Base-by-base conservation (phyloP, 2,888 invertebrate species). In the Nemurella pictetii region DNA sequence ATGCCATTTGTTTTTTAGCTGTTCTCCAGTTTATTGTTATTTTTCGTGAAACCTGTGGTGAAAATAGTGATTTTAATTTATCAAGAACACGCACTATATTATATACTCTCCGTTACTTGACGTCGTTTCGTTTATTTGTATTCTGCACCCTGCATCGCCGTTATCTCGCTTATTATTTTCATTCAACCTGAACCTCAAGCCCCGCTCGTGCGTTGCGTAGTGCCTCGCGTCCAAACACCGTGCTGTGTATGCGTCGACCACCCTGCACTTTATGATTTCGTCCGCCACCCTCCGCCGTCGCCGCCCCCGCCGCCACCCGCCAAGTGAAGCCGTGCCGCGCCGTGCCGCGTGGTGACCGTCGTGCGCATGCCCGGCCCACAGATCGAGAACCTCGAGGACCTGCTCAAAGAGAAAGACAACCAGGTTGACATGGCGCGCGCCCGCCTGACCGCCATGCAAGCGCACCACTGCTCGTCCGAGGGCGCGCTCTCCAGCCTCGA, bases 341-440 rank as follows among this genome's bases (percentile, higher is more conserved):
- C 27, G 27, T 27, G 29, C 7, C 25, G 26, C 25, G 36, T 28
- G 80, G 55, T 27, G 29, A 77, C 28, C 26, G n/a, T n/a, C 55
- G 55, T 72, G 26, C n/a, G 80, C 28, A 12, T 32, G 35, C 25
- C 55, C 30, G 32, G 28, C 80, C 73, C 72, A 28, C 89, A 99
- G 98, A 97, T 99, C 89, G 99, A 99, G 92, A 98, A 98, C 90
- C 92, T 99, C 87, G 99, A 99, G 92, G 99, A 99, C 89, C 92
- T 98, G 84, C 92, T 99, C 83, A 97, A 98, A 91, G 99, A 99
- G 90, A 99, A 99, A 91, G 99, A 99, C 90, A 97, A 97, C 91
- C 98, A 99, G 92, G 96, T 99, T 84, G 97, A 98, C 88, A 97
- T 97, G 96, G 97, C 98, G 0, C 92, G 98, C 87, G 97, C 97